Percentiles rank a stretch among this genome's conserved stretches.
phyloP scores from a whole-genome alignment of 2,888 invertebrate genomes.

The Drosophila acutilabella region DNA sequence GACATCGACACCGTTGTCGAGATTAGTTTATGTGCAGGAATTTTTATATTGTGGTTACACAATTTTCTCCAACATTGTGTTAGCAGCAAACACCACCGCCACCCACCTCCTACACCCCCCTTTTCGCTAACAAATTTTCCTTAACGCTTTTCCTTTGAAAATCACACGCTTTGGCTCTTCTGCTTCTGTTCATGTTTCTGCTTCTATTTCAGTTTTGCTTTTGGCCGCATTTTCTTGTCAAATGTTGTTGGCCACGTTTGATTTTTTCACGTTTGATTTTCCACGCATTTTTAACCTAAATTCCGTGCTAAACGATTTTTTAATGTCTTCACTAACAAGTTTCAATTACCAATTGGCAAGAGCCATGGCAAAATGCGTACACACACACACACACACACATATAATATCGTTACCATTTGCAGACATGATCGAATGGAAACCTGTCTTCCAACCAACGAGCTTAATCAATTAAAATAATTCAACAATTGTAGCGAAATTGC shows the following conservation, averaged over 20 bases:
- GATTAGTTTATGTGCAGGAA: conserved; percentile 80
- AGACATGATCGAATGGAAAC: conserved; percentile 62
- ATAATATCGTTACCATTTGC: conserved; percentile 56
- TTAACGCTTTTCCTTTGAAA: conserved; percentile 31
- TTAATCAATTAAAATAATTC: conserved; percentile 80
- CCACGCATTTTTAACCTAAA: conserved; percentile 81
- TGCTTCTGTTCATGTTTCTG: conserved; percentile 42
- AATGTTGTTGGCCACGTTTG: conserved; percentile 33
- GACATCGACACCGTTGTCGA: conserved; percentile 34
- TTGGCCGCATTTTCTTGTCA: conserved; percentile 12
- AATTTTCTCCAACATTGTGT: conserved; percentile 59
- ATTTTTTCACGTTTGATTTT: conserved; percentile 77
- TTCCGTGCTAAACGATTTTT: conserved; percentile 79
- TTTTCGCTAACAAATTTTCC: conserved; percentile 3
- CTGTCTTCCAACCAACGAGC: conserved; percentile 41
- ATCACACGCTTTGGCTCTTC: conserved; percentile 68
- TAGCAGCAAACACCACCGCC: not conserved
- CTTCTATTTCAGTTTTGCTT: conserved; percentile 8
- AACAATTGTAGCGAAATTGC: conserved; percentile 73
- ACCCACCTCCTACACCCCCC: not conserved
- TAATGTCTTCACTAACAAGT: conserved; percentile 80
- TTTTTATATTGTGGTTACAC: conserved; percentile 78
- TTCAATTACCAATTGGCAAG: conserved; percentile 74
- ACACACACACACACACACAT: conserved; percentile 15
- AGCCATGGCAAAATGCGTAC: conserved; percentile 57